Evolutionary conservation across 2,888 invertebrate species (phyloP).

Genomic region (Eupithecia dodoneata): DNA sequence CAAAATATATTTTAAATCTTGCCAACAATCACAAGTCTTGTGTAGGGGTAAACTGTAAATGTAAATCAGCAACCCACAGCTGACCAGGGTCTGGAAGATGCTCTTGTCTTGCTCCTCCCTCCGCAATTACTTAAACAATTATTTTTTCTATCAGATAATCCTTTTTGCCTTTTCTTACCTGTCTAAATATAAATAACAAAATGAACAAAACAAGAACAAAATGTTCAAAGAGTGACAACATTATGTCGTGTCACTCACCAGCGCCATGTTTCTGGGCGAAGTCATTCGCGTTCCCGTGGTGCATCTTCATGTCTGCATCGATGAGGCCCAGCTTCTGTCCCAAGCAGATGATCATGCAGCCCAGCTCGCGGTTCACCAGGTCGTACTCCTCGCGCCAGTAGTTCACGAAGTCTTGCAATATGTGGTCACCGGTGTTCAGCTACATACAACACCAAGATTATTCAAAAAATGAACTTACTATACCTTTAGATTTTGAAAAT

Average conservation of each 20-base stretch:
- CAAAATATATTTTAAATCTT: no score
- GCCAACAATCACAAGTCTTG: no score
- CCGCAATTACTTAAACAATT: no score
- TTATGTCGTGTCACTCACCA: slow-evolving; percentile 51
- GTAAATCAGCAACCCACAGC: no score
- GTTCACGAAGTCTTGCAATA: slow-evolving; percentile 70
- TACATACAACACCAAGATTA: slow-evolving; percentile 34
- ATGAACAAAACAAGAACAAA: no score
- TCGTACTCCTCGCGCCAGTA: slow-evolving; percentile 75
- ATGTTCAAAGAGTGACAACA: background rate
- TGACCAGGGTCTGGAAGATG: no score
- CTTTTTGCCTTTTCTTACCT: background rate
- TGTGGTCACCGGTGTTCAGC: slow-evolving; percentile 64
- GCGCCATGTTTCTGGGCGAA: slow-evolving; percentile 74
- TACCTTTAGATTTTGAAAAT: no score
- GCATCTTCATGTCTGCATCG: slow-evolving; percentile 62
- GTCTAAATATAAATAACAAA: background rate
- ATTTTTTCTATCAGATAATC: background rate
- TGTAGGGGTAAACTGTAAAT: no score
- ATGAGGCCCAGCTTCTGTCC: slow-evolving; percentile 67
- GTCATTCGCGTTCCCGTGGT: slow-evolving; percentile 69
- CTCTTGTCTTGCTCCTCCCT: no score
- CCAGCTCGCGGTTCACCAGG: slow-evolving; percentile 66
- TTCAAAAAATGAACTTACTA: no score
- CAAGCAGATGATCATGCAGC: slow-evolving; percentile 75